Evolutionary conservation across 2,113 vertebrate genomes (phyloP).

Genomic region (Ptilorrhoa leucosticta): DNA sequence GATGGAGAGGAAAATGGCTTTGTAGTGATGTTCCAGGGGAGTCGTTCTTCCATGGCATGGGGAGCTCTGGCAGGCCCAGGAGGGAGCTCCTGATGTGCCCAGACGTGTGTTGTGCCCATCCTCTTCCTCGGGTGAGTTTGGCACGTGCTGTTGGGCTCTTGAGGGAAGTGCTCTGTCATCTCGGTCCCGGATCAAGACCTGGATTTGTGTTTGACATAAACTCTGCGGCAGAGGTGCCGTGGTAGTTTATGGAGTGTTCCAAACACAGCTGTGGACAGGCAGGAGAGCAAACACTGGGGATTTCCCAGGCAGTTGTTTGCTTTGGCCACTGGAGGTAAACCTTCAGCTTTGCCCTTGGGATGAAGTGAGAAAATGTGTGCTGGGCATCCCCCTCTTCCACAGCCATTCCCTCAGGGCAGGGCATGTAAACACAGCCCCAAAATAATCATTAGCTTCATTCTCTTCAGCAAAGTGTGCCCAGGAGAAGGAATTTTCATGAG

Average conservation of each 20-base stretch:
- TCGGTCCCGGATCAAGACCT: neutral
- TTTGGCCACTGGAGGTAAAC: conserved; percentile 33
- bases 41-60: accelerated
- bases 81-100: neutral
- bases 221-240: neutral
- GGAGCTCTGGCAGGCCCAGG: neutral
- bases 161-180: neutral
- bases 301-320: conserved; percentile 8
- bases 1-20: neutral
- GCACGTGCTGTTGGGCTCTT: neutral
- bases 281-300: neutral
- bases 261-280: neutral
- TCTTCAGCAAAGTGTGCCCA: neutral
- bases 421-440: neutral
- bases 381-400: neutral
- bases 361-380: neutral
- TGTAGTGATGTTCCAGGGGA: neutral
- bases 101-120: neutral
- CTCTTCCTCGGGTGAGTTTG: neutral
- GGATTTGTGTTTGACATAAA: neutral
- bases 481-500: neutral
- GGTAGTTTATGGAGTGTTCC: neutral
- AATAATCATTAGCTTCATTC: neutral
- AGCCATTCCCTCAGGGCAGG: neutral
- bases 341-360: neutral